These are phyloP conservation scores for Oreochromis spilurus DNA, from an alignment of 2,113 vertebrate species.

Conservation along the genomic window DNA sequence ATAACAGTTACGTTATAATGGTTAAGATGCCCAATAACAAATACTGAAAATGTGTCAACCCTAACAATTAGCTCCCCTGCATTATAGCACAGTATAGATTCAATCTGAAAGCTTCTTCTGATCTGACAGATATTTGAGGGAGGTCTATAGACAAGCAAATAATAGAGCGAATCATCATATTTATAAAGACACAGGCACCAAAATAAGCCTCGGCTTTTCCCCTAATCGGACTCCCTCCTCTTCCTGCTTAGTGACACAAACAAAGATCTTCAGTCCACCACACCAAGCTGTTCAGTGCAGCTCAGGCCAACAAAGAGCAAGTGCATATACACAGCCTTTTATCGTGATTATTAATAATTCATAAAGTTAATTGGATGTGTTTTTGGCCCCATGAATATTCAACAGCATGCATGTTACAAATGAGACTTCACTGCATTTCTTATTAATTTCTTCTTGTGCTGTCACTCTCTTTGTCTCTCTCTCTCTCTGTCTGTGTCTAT, in stretches of 20 bases:
- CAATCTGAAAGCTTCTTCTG: not conserved
- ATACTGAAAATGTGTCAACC: not conserved
- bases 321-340: conserved; percentile 68
- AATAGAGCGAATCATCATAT: not conserved
- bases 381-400: conserved; percentile 76
- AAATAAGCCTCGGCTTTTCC: not conserved
- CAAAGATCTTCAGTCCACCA: conserved; percentile 23
- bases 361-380: conserved; percentile 75
- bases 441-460: conserved; percentile 40
- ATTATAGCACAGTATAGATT: not conserved
- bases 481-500: not conserved
- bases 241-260: not conserved
- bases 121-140: conserved; percentile 9
- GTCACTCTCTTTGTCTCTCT: not conserved
- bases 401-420: conserved; percentile 53
- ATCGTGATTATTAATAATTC: conserved; percentile 75
- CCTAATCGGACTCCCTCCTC: not conserved
- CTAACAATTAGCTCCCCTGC: not conserved
- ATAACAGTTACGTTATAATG: not conserved
- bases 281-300: conserved; percentile 26
- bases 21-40: not conserved
- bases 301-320: conserved; percentile 56
- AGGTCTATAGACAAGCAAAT: not conserved
- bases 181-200: not conserved
- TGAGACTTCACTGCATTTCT: conserved; percentile 43